A percentile compares a stretch with the other conserved stretches of the same genome.
Conservation (phyloP, 2,888 invertebrate genomes). For the Drosophila suboccidentalis region DNA sequence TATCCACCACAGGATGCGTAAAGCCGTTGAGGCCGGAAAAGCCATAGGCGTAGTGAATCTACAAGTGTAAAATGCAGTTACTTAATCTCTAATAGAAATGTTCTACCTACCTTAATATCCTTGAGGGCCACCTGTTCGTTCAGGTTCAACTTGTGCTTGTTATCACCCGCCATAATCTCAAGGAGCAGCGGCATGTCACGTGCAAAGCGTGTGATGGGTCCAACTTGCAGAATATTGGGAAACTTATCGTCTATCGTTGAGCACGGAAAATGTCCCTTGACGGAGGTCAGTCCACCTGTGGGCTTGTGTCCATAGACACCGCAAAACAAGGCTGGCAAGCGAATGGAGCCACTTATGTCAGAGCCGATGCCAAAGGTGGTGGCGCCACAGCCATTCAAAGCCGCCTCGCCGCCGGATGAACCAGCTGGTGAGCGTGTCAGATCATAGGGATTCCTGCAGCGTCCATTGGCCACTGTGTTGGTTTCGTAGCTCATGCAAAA, state of each 20-base stretch:
- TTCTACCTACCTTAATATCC: constrained; percentile 85
- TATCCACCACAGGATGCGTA: constrained; percentile 67
- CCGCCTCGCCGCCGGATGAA: constrained; percentile 95
- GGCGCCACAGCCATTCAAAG: constrained; percentile 91
- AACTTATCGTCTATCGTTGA: constrained; percentile 86
- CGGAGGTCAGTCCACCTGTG: constrained; percentile 88
- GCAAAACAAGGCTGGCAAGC: constrained; percentile 93
- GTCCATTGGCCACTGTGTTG: constrained; percentile 91
- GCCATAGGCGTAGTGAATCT: constrained; percentile 79
- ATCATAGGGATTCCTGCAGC: constrained; percentile 94
- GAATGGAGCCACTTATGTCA: constrained; percentile 95
- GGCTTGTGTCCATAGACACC: constrained; percentile 96
- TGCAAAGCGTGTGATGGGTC: constrained; percentile 92
- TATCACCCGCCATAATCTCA: constrained; percentile 88
- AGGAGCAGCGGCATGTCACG: constrained; percentile 91
- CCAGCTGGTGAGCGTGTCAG: constrained; percentile 91
- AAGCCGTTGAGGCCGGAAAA: constrained; percentile 66
- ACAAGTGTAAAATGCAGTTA: neutral
- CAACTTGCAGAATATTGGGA: constrained; percentile 87
- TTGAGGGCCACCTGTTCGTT: constrained; percentile 86
- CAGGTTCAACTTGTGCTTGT: constrained; percentile 84
- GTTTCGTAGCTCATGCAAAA: constrained; percentile 96
- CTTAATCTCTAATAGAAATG: too few relatives aligned
- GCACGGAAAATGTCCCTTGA: constrained; percentile 89
- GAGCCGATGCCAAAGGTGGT: constrained; percentile 92